These are phyloP conservation scores for Paramormyrops hopkinsi DNA, from an alignment of 2,797 vertebrate genomes.

Conservation along the genomic window DNA sequence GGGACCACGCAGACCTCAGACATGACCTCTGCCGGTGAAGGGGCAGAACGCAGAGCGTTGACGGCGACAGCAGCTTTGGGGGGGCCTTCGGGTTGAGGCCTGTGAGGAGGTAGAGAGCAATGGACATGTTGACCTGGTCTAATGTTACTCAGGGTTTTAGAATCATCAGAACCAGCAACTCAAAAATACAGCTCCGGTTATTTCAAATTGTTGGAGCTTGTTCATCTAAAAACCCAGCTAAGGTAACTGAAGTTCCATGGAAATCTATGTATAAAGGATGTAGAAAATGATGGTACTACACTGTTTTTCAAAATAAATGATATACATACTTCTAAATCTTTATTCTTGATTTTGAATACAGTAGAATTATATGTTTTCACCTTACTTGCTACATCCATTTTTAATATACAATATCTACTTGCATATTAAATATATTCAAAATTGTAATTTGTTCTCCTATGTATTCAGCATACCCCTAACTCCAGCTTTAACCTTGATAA, in stretches of 20 bases:
- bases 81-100: background rate
- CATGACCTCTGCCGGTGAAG: slow-evolving; percentile 32
- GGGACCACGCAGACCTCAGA: slow-evolving; percentile 38
- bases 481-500: background rate
- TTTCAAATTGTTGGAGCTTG: background rate
- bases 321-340: background rate
- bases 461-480: background rate
- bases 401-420: background rate
- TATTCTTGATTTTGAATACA: background rate
- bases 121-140: background rate
- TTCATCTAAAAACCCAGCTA: background rate
- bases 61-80: slow-evolving; percentile 32
- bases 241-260: background rate
- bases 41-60: slow-evolving; percentile 45
- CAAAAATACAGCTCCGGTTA: background rate
- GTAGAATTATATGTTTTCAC: background rate
- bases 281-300: background rate
- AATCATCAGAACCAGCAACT: background rate
- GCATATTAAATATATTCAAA: background rate
- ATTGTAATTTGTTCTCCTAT: background rate
- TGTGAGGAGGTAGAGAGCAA: background rate
- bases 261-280: background rate
- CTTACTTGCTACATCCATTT: background rate
- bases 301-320: background rate
- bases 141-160: background rate